Conservation (phyloP, 2,888 invertebrate genomes). For the Cerastis leucographa region DNA sequence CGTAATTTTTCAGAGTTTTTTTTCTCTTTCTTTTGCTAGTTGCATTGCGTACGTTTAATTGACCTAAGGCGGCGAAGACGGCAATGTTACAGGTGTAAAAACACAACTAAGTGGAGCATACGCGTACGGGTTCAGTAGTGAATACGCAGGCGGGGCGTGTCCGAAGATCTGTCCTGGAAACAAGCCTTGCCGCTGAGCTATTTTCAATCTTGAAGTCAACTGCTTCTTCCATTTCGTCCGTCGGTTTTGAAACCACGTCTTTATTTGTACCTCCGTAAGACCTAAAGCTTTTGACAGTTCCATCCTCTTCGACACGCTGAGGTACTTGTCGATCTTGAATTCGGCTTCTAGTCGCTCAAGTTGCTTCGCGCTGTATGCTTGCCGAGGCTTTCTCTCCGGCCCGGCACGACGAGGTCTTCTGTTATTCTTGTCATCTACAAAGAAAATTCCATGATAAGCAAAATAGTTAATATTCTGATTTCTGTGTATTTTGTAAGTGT, state of each 20-base stretch:
- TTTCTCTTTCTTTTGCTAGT: no score
- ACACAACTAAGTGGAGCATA: constrained; percentile 91
- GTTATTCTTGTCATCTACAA: constrained; percentile 94
- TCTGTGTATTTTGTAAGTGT: constrained; percentile 42
- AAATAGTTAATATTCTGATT: constrained; percentile 20
- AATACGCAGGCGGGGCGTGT: constrained; percentile 91
- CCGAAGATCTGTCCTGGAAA: constrained; percentile 93
- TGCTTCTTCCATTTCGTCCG: constrained; percentile 99
- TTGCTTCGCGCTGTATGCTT: constrained; percentile 98
- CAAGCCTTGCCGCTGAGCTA: constrained; percentile 96
- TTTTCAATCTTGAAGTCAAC: constrained; percentile 96
- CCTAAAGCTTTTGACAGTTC: constrained; percentile 97
- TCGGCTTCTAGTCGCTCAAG: constrained; percentile 97
- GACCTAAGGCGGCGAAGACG: constrained; percentile 81
- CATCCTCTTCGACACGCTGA: constrained; percentile 98
- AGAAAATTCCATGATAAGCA: constrained; percentile 47
- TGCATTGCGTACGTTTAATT: not conserved
- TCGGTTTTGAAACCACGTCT: constrained; percentile 99
- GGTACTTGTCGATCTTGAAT: constrained; percentile 98
- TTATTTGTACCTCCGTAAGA: constrained; percentile 98
- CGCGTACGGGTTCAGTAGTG: constrained; percentile 92
- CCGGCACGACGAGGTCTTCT: constrained; percentile 96
- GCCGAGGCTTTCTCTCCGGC: constrained; percentile 97
- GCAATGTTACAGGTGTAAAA: constrained; percentile 89
- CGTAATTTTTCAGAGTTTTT: no score